A percentile compares a stretch with the other conserved stretches of the same genome.
Evolutionary conservation across 2,797 vertebrate genomes (phyloP).

Genomic region (Discoglossus pictus): DNA sequence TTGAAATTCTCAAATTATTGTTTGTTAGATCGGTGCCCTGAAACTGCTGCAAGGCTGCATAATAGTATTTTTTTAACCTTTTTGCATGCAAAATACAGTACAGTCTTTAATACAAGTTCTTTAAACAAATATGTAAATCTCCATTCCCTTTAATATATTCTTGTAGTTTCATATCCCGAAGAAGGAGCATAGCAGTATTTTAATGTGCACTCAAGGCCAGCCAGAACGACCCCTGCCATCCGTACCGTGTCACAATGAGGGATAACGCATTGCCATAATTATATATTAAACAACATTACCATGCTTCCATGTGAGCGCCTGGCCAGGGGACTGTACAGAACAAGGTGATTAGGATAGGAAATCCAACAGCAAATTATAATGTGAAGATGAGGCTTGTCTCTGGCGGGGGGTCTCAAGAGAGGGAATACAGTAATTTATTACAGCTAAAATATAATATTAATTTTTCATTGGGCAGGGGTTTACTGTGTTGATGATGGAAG

Average conservation of each 20-base stretch:
- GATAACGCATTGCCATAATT: constrained; percentile 35
- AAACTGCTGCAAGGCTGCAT: no score
- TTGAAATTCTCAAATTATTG: no score
- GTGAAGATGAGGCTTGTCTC: neutral
- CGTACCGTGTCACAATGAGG: constrained; percentile 20
- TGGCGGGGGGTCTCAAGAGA: neutral
- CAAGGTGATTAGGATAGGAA: constrained; percentile 38
- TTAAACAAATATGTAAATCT: no score
- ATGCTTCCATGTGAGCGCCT: neutral
- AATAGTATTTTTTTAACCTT: no score
- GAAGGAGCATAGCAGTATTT: no score
- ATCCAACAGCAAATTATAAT: constrained; percentile 21
- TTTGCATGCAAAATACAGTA: no score
- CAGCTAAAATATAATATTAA: constrained; percentile 38
- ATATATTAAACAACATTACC: constrained; percentile 45
- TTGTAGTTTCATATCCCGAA: no score
- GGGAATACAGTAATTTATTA: constrained; percentile 20
- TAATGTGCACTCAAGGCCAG: no score
- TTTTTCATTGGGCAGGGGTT: neutral
- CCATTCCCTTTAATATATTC: no score
- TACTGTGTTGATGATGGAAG: no score
- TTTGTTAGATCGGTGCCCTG: no score
- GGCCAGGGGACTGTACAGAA: constrained; percentile 23
- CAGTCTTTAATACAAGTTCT: no score
- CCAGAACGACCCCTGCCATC: neutral